Conservation (phyloP, 1,140 invertebrate genomes). For the Drosophila arizonae region DNA sequence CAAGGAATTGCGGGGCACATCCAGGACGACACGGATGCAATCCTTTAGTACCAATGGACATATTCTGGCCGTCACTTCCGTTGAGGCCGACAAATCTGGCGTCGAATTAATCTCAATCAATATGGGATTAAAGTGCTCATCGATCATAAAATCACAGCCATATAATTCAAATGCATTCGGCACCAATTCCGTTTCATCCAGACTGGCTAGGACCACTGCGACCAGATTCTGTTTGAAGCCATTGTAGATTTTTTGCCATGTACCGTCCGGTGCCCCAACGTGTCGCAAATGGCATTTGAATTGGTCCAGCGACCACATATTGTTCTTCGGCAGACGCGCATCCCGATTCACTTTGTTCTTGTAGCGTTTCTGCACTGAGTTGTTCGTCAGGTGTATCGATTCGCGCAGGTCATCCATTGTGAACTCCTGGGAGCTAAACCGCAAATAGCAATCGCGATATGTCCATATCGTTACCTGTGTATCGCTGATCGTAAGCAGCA, state of each 20-base stretch:
- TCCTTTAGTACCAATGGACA: constrained; percentile 93
- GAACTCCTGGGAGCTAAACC: constrained; percentile 95
- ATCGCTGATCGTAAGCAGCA: constrained; percentile 91
- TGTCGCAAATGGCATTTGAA: constrained; percentile 88
- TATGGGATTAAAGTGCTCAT: constrained; percentile 93
- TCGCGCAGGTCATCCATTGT: constrained; percentile 92
- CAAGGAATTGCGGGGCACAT: constrained; percentile 83
- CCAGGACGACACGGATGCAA: constrained; percentile 91
- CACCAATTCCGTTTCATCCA: constrained; percentile 90
- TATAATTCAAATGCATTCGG: constrained; percentile 95
- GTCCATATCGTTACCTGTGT: constrained; percentile 93
- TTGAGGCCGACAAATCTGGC: constrained; percentile 92
- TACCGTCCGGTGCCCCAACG: constrained; percentile 78
- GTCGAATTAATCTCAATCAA: constrained; percentile 97
- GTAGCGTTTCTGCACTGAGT: constrained; percentile 94
- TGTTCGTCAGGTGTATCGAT: constrained; percentile 95
- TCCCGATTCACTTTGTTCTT: constrained; percentile 86
- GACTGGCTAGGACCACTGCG: constrained; percentile 88
- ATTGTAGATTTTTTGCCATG: constrained; percentile 90
- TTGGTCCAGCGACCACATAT: constrained; percentile 93
- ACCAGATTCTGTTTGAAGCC: constrained; percentile 93
- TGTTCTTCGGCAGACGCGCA: constrained; percentile 88
- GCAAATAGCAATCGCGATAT: constrained; percentile 93
- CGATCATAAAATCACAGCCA: constrained; percentile 95
- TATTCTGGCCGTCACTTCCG: constrained; percentile 91